Evolutionary conservation across 2,797 vertebrate species (phyloP).

Genomic region (Cirrhinus molitorella): DNA sequence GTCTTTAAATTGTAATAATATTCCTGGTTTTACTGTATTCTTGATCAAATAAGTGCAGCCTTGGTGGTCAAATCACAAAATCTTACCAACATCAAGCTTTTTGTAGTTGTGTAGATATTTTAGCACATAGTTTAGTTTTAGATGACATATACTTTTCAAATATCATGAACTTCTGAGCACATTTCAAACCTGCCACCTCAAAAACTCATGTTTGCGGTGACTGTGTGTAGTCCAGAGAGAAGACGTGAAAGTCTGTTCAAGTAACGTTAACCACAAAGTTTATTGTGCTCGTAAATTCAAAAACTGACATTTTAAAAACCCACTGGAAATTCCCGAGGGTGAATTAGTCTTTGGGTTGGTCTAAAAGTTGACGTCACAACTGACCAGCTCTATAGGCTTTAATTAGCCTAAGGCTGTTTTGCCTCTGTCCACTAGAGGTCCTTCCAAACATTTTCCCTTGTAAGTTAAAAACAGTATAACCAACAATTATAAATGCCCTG

Average conservation of each 20-base stretch:
- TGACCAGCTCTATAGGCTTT: neutral
- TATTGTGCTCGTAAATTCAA: conserved; percentile 5
- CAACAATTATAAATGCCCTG: neutral
- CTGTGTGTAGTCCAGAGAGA: neutral
- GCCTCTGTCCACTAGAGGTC: conserved; percentile 1
- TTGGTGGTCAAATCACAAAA: neutral
- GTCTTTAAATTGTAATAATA: neutral
- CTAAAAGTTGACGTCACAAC: neutral
- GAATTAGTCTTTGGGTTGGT: neutral
- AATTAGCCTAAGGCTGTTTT: neutral
- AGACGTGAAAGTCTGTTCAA: neutral
- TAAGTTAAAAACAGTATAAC: neutral
- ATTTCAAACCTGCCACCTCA: conserved; percentile 1
- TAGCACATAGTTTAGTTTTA: neutral
- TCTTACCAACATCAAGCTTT: neutral
- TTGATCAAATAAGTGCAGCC: neutral
- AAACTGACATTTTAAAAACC: conserved; percentile 11
- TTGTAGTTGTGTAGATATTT: neutral
- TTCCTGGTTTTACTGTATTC: neutral
- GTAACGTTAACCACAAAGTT: conserved; percentile 22
- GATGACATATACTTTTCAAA: neutral
- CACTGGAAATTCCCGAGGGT: conserved; percentile 4
- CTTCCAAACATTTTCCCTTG: neutral
- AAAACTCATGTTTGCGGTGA: neutral
- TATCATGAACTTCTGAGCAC: conserved; percentile 4